Evolutionary conservation across 2,888 invertebrate species (phyloP).

Genomic region (Clivina fossor): DNA sequence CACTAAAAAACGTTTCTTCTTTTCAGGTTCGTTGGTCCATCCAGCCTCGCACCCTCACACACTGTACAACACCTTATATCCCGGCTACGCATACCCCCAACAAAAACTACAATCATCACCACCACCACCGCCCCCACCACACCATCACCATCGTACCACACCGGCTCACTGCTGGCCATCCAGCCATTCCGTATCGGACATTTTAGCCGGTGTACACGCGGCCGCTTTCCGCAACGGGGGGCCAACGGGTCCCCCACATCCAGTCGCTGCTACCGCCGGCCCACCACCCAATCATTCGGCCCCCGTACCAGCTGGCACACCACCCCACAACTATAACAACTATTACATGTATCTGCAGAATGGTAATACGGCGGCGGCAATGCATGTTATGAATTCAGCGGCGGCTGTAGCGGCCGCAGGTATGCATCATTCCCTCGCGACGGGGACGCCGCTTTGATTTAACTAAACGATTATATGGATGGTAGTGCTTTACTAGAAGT

Average conservation of each 20-base stretch:
- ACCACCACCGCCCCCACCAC: slow-evolving; percentile 42
- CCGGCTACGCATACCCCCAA: slow-evolving; percentile 41
- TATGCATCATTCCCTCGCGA: slow-evolving; percentile 44
- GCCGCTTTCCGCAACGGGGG: slow-evolving; percentile 53
- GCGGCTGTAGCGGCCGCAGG: slow-evolving; percentile 41
- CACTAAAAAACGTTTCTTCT: no score
- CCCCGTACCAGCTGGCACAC: slow-evolving; percentile 40
- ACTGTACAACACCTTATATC: slow-evolving; percentile 55
- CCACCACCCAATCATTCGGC: slow-evolving; percentile 46
- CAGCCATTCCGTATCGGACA: slow-evolving; percentile 61
- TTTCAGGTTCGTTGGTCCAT: slow-evolving; percentile 40
- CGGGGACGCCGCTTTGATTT: slow-evolving; percentile 27
- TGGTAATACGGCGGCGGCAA: slow-evolving; percentile 50
- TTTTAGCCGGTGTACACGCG: slow-evolving; percentile 56
- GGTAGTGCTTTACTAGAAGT: no score
- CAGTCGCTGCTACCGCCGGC: slow-evolving; percentile 52
- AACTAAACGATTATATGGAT: no score
- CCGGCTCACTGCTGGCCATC: slow-evolving; percentile 56
- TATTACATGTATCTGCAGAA: slow-evolving; percentile 68
- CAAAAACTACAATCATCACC: slow-evolving; percentile 42
- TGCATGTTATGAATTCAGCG: slow-evolving; percentile 47
- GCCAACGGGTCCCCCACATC: slow-evolving; percentile 55
- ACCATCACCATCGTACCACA: slow-evolving; percentile 53
- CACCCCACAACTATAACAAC: slow-evolving; percentile 58
- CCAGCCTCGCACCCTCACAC: slow-evolving; percentile 51